A percentile compares a stretch with the other conserved stretches of the same genome.
Evolutionary conservation across 1,140 invertebrate species (phyloP).

Genomic region (Latrodectus geometricus): DNA sequence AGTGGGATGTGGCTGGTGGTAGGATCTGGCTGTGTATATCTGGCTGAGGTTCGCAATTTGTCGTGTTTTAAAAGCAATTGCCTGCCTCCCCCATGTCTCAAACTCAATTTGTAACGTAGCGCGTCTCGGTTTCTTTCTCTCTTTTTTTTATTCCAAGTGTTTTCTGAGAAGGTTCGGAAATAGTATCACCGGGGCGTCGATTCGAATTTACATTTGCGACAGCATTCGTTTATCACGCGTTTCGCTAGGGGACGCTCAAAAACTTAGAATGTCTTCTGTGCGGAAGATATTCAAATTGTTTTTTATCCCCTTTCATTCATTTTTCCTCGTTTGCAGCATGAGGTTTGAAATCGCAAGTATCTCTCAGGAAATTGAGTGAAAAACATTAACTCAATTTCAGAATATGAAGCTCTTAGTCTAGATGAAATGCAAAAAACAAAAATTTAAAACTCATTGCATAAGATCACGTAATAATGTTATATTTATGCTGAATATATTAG

Average conservation of each 20-base stretch:
- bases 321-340: background rate
- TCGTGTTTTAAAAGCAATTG: constrained; percentile 61
- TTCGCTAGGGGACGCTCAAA: constrained; percentile 24
- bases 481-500: too few relatives aligned
- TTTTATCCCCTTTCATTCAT: background rate
- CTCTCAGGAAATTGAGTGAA: background rate
- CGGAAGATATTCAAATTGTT: background rate
- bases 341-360: background rate
- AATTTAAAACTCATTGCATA: background rate
- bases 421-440: background rate
- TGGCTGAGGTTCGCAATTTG: constrained; percentile 46
- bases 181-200: constrained; percentile 57
- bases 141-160: background rate
- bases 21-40: background rate
- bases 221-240: constrained; percentile 42
- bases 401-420: background rate
- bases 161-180: constrained; percentile 20
- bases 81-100: constrained; percentile 24
- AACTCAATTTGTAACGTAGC: constrained; percentile 60
- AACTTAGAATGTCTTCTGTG: constrained; percentile 1
- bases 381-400: constrained; percentile 2
- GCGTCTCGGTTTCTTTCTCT: constrained; percentile 35
- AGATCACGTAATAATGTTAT: too few relatives aligned
- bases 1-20: background rate
- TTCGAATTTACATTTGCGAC: constrained; percentile 48